Conservation (phyloP, 2,888 invertebrate genomes). For the Cephus pulcher region DNA sequence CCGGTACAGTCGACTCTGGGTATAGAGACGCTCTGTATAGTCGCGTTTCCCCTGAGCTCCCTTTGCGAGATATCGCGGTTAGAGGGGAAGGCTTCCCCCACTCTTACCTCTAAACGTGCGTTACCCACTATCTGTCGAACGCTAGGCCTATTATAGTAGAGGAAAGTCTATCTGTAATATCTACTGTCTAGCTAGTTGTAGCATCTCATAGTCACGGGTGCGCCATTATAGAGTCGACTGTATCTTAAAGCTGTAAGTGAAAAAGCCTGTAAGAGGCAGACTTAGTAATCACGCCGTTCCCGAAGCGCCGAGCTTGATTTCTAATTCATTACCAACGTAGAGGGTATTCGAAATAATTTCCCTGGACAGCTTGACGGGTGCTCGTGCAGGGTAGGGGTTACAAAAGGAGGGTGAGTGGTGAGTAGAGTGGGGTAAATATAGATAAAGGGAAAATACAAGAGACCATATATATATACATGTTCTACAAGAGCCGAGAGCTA, state of each 20-base stretch:
- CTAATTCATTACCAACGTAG: constrained; percentile 35
- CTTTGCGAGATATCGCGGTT: neutral
- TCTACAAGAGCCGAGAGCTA: constrained; percentile 14
- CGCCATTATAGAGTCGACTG: neutral
- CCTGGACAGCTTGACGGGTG: constrained; percentile 17
- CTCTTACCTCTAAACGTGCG: neutral
- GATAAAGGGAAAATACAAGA: too few relatives aligned
- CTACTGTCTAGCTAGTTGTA: neutral
- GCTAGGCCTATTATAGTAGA: neutral
- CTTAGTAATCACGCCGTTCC: neutral
- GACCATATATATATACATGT: neutral
- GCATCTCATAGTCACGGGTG: neutral
- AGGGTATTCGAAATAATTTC: constrained; percentile 23
- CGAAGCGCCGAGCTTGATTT: constrained; percentile 27
- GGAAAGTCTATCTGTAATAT: neutral
- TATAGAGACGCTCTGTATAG: too few relatives aligned
- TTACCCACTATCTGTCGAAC: neutral
- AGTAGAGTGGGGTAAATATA: neutral
- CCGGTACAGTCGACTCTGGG: neutral
- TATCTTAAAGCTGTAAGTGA: neutral
- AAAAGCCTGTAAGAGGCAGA: too few relatives aligned
- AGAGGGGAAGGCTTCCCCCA: neutral
- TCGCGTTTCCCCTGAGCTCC: neutral
- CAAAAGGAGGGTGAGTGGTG: constrained; percentile 5
- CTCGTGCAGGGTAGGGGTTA: constrained; percentile 15